Percentiles rank a stretch among this genome's conserved stretches.
These are phyloP conservation scores for Panonychus citri DNA, from an alignment of 1,140 invertebrate genomes.

Conservation along the genomic window DNA sequence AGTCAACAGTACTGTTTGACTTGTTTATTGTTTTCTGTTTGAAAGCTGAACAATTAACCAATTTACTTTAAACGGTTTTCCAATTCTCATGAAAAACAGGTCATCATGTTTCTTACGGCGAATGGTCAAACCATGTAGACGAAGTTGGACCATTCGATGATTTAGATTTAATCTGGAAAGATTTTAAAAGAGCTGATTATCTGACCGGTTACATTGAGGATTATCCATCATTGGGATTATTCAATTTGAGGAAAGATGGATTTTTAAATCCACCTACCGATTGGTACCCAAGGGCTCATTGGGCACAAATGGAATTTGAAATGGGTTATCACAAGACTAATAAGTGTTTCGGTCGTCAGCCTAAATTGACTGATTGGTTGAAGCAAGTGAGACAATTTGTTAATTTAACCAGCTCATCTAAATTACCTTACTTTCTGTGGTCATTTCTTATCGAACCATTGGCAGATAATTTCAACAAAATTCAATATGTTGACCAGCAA, in stretches of 20 bases:
- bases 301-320: constrained; percentile 8
- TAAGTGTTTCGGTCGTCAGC: constrained; percentile 3
- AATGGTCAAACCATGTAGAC: background rate
- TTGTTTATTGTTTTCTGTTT: background rate
- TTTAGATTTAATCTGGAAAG: constrained; percentile 18
- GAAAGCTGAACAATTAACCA: background rate
- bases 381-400: constrained; percentile 16
- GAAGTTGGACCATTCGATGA: constrained; percentile 1
- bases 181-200: constrained; percentile 36
- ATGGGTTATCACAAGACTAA: constrained; percentile 2
- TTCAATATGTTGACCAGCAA: constrained; percentile 6
- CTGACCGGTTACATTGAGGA: constrained; percentile 58
- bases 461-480: constrained; percentile 8
- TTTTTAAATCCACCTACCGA: constrained; percentile 51
- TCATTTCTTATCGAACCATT: constrained; percentile 5
- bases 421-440: constrained; percentile 14
- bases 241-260: constrained; percentile 42
- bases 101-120: background rate
- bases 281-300: constrained; percentile 51
- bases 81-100: background rate
- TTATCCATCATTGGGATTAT: constrained; percentile 40
- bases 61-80: background rate
- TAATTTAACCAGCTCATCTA: constrained; percentile 12
- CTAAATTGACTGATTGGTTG: constrained; percentile 13
- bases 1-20: background rate